These are phyloP conservation scores for Vidua chalybeata DNA, from an alignment of 2,113 vertebrate genomes.

Conservation along the genomic window DNA sequence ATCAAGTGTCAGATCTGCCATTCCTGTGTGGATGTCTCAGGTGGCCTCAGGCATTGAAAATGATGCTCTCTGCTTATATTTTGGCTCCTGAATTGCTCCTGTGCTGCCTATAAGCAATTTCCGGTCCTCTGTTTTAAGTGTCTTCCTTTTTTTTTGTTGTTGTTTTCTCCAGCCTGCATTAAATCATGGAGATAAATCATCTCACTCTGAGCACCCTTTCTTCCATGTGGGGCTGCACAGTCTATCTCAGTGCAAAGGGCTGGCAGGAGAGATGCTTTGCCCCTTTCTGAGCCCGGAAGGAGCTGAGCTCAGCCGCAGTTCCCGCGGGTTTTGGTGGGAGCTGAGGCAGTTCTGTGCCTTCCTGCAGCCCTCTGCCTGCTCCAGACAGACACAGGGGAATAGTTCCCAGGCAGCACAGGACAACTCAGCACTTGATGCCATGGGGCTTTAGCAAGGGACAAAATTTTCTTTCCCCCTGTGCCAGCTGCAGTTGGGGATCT, in stretches of 20 bases:
- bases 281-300: fast-evolving
- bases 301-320: fast-evolving
- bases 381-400: background rate
- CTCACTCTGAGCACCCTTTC: background rate
- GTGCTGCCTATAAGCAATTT: background rate
- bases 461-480: background rate
- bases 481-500: background rate
- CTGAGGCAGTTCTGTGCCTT: fast-evolving
- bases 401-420: background rate
- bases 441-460: background rate
- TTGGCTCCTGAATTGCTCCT: background rate
- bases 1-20: constrained; percentile 31
- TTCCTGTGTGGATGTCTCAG: background rate
- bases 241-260: fast-evolving
- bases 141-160: background rate
- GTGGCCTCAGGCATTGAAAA: constrained; percentile 13
- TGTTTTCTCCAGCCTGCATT: background rate
- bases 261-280: background rate
- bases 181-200: background rate
- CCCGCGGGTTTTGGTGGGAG: fast-evolving
- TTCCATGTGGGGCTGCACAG: fast-evolving
- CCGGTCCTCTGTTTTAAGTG: background rate
- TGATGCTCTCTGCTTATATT: background rate
- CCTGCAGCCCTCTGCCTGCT: background rate
- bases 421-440: background rate